phyloP scores from a whole-genome alignment of 2,888 invertebrate genomes.

The Eupithecia pulchellata region DNA sequence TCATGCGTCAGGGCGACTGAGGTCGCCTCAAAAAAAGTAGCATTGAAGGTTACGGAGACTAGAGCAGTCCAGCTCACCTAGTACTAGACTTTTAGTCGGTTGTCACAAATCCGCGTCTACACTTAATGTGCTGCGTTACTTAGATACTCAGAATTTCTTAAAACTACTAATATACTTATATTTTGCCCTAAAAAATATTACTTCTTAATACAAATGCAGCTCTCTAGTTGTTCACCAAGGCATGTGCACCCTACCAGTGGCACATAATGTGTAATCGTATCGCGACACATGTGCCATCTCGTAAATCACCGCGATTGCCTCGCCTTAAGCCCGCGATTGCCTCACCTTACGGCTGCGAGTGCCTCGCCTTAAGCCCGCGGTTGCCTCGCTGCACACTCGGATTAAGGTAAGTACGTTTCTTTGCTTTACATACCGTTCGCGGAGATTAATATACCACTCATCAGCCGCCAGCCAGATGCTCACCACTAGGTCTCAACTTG shows the following conservation, averaged over 20 bases:
- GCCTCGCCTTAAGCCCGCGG: constrained; percentile 30
- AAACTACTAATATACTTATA: neutral
- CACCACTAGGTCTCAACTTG: neutral
- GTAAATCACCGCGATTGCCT: constrained; percentile 46
- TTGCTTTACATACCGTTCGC: neutral
- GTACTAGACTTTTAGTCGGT: too few species aligned
- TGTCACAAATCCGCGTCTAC: neutral
- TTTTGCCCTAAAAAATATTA: neutral
- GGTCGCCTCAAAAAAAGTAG: too few species aligned
- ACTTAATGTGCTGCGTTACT: neutral
- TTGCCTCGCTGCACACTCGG: too few species aligned
- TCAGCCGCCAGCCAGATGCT: neutral
- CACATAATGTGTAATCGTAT: constrained; percentile 56
- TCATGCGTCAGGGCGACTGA: too few species aligned
- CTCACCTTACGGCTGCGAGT: constrained; percentile 28
- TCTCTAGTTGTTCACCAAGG: neutral
- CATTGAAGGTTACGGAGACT: too few species aligned
- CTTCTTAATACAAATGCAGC: neutral
- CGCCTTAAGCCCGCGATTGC: constrained; percentile 36
- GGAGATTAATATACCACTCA: neutral
- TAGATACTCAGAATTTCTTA: neutral
- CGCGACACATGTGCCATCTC: constrained; percentile 54
- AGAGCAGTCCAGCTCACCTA: too few species aligned
- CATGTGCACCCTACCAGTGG: constrained; percentile 25
- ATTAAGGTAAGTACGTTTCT: neutral